Base-by-base conservation (phyloP, 2,797 vertebrate genomes). In the Stomatorhinus walkeri region DNA sequence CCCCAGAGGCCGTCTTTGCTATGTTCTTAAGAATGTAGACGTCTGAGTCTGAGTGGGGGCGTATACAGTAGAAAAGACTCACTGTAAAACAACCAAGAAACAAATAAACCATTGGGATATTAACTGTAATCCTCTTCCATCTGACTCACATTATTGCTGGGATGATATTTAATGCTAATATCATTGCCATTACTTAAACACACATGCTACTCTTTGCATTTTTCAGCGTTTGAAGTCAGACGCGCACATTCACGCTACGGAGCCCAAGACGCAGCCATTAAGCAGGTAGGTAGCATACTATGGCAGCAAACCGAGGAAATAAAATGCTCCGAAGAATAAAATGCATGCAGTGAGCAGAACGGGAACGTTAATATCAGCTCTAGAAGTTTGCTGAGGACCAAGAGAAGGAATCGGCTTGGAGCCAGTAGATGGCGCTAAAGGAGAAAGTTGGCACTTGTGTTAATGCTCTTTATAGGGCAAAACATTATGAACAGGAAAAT, bases 111-210 rank as follows among this genome's bases (percentile, higher is more conserved):
- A 68, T 87, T 88, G 40, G 24, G 56, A 61, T 89, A 89, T 87
- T 89, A 88, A 52, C 43, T 22, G 52, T 81, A 84, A 90, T 91
- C 89, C 59, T 52, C 28, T 32, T 88, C 28, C 10, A 46, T 36
- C 48, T 88, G 19, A 88, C 87, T 91, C 89, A 40, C 36, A 89
- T 81, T 87, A 43, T 48, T 36, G 89, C 90, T 87, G 89, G 90
- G 87, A 91, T 85, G 84, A 40, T 87, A 22, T 86, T 79, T 87
- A 87, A 56, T 88, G 28, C 40, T 49, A 61, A 28, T 16, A 54
- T 85, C 79, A 14, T 68, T 89, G 88, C 90, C 90, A 89, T 84
- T 85, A 46, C 87, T 88, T 83, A 51, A 87, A 89, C 90, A 79
- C 87, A 72, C 87, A 90, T 85, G 89, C 90, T 88, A 90, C 90